Evolutionary conservation across 2,113 vertebrate species (phyloP).

Genomic region (Beaufortia kweichowensis): DNA sequence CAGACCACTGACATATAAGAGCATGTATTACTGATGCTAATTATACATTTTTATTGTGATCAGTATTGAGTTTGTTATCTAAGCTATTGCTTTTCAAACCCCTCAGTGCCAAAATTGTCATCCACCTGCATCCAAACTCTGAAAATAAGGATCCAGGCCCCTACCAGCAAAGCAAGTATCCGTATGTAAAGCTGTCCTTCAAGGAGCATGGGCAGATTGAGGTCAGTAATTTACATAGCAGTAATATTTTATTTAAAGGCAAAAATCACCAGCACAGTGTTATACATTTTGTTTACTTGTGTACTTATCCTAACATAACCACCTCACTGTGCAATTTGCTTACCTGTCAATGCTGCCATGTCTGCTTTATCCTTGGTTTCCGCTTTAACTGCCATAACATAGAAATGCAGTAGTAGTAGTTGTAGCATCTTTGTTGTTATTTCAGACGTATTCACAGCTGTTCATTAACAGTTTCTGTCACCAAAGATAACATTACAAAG

Average conservation of each 20-base stretch:
- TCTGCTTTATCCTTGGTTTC: no score
- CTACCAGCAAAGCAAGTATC: conserved; percentile 91
- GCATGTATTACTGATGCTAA: not conserved
- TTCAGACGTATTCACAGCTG: no score
- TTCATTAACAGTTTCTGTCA: no score
- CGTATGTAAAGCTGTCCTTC: conserved; percentile 92
- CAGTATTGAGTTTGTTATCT: not conserved
- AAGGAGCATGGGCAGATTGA: conserved; percentile 98
- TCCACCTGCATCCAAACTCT: conserved; percentile 84
- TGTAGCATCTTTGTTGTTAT: no score
- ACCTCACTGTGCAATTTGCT: no score
- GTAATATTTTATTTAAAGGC: not conserved
- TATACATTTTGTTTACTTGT: no score
- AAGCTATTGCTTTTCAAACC: conserved; percentile 19
- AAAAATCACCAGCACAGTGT: no score
- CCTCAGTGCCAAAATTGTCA: conserved; percentile 93
- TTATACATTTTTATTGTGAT: not conserved
- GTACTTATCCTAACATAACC: no score
- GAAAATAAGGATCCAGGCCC: conserved; percentile 91
- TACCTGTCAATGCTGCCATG: no score
- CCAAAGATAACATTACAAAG: no score
- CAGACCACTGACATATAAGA: not conserved
- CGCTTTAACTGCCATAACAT: no score
- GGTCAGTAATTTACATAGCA: conserved; percentile 66
- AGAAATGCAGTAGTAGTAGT: no score